Evolutionary conservation across 2,888 invertebrate species (phyloP), one percentile per base, ranked within the genome.

Genomic region (Colostygia pectinataria): DNA sequence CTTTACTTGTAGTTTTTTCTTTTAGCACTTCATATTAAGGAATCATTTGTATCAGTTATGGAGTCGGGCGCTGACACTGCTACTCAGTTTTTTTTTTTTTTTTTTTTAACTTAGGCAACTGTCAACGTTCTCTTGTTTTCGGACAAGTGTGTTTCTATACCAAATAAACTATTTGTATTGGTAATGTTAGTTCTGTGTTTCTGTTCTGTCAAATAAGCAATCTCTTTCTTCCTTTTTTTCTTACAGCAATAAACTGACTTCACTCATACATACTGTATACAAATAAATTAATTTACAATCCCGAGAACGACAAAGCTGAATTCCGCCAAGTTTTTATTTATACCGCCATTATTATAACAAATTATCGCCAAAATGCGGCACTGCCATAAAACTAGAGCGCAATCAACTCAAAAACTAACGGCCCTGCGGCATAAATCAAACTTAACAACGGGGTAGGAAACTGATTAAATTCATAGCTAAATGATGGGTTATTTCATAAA

Each of bases 381-480:
- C 55, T 59, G 53, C 65, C 72, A 74, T 79, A 80, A 80, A 80
- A 80, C 80, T 80, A 80, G 67, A 74, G 70, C 71, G 73, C 71
- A 73, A 77, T 80, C 77, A 74, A 64, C 69, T 80, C 82, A 83
- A 83, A 82, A 83, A 79, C 77, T 79, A 76, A 66, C 71, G 18
- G 72, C 68, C 68, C 68, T 71, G 10, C 14, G 69, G 61, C 61
- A 75, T 83, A 83, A 83, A 83, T 84, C 83, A 83, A 71, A 73
- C 67, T 74, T 70, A 77, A 77, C 77, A 77, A 78, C 73, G 71
- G 66, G 67, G 66, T 53, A 41, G 65, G 58, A 57, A 65, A 68
- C 76, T 80, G 80, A 82, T 83, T 81, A 81, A 78, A 78, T 75
- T 77, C 77, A 75, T 75, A 69, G 64, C 70, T 56, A 65, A 66